phyloP scores from a whole-genome alignment of 2,888 invertebrate species.

The Ormyrus rosae region DNA sequence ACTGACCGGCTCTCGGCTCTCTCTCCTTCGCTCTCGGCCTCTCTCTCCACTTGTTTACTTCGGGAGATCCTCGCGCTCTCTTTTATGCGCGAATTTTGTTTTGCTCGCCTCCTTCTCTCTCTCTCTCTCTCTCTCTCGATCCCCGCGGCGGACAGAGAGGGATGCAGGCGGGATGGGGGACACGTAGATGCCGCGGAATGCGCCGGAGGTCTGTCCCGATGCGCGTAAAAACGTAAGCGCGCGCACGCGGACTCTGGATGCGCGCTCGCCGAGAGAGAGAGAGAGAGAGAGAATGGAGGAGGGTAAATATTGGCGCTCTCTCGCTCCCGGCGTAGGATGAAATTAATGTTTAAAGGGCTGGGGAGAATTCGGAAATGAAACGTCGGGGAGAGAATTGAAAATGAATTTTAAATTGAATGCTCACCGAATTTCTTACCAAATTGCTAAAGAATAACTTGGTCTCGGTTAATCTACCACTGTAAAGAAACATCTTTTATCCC shows the following conservation, averaged over 20 bases:
- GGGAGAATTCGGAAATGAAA: too few species aligned
- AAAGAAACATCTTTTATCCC: too few species aligned
- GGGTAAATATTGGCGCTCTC: too few species aligned
- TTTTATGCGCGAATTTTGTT: slow-evolving; percentile 57
- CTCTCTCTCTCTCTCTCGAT: slow-evolving; percentile 31
- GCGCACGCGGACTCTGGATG: neutral
- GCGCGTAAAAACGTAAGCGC: neutral
- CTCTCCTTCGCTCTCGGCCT: slow-evolving; percentile 47
- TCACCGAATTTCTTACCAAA: too few species aligned
- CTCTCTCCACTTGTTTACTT: slow-evolving; percentile 54
- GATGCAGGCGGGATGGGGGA: neutral
- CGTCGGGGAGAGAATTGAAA: too few species aligned
- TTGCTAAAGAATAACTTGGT: too few species aligned
- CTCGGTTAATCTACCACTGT: too few species aligned
- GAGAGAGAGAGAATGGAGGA: too few species aligned
- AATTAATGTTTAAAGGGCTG: too few species aligned
- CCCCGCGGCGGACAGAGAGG: neutral
- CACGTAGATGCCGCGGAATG: slow-evolving; percentile 36
- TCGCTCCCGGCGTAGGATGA: too few species aligned
- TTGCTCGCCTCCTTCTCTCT: slow-evolving; percentile 57
- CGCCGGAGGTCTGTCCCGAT: neutral
- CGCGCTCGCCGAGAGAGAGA: too few species aligned
- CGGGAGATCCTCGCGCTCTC: slow-evolving; percentile 43
- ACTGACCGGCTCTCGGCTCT: slow-evolving; percentile 41
- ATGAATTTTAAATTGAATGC: too few species aligned